Conservation (phyloP, 1,140 invertebrate species). For the Listronotus bonariensis region DNA sequence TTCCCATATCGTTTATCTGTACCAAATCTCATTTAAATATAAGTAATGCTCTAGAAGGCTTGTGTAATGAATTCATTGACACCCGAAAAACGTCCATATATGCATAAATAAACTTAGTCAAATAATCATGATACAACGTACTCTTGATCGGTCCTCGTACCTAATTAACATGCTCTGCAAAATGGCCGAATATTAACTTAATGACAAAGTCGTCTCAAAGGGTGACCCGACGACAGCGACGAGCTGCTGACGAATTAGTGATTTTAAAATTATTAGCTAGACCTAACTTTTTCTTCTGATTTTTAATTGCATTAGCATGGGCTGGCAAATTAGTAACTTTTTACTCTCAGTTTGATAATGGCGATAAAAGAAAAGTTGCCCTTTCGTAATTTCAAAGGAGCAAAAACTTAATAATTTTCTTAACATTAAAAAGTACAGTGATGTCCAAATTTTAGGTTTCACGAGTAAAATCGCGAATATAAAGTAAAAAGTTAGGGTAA, state of each 20-base stretch:
- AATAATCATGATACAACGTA: too few relatives aligned
- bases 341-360: not conserved
- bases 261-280: conserved; percentile 21
- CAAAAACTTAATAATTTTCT: too few relatives aligned
- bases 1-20: too few relatives aligned
- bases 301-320: conserved; percentile 12
- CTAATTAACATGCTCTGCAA: conserved; percentile 12
- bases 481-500: too few relatives aligned
- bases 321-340: conserved; percentile 9
- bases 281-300: conserved; percentile 15
- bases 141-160: not conserved
- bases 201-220: conserved; percentile 36
- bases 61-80: too few relatives aligned
- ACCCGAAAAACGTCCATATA: too few relatives aligned
- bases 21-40: too few relatives aligned
- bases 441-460: too few relatives aligned
- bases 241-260: conserved; percentile 13
- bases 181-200: conserved; percentile 43
- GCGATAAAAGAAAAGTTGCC: conserved; percentile 4
- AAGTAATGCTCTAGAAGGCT: too few relatives aligned
- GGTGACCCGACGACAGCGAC: conserved; percentile 10
- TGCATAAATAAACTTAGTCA: too few relatives aligned
- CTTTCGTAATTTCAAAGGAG: not conserved
- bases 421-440: too few relatives aligned
- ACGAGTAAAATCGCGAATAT: too few relatives aligned